These are phyloP conservation scores for Coboldia fuscipes DNA, from an alignment of 1,140 invertebrate species.

Conservation along the genomic window DNA sequence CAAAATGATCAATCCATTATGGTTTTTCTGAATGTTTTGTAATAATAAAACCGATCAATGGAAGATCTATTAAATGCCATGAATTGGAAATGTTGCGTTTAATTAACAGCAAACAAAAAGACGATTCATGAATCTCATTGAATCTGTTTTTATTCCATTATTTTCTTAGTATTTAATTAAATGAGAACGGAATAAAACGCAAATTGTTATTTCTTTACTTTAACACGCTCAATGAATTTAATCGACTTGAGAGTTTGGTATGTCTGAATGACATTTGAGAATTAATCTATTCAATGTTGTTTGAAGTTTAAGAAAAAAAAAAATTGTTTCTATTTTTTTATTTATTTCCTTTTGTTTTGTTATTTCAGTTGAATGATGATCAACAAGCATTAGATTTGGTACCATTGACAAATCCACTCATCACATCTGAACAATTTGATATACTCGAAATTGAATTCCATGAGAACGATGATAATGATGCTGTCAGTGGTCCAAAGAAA, in stretches of 20 bases:
- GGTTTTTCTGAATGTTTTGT: no score
- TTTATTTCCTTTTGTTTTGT: background rate
- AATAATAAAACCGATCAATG: no score
- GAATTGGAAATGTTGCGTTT: no score
- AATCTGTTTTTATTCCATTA: no score
- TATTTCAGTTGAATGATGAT: background rate
- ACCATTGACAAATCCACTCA: slow-evolving; percentile 1
- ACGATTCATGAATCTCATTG: no score
- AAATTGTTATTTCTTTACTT: no score
- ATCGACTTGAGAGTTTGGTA: background rate
- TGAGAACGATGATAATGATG: background rate
- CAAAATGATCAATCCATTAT: no score
- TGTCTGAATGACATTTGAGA: background rate
- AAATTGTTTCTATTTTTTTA: background rate
- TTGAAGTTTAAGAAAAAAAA: background rate
- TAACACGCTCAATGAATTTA: background rate
- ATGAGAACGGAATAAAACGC: no score
- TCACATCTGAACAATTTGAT: slow-evolving; percentile 1
- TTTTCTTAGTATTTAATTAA: no score
- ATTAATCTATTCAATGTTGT: background rate
- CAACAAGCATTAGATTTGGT: background rate
- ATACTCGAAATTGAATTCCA: background rate
- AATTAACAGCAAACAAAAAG: no score
- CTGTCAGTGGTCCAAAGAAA: background rate
- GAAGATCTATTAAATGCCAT: no score